Percentiles rank a stretch among this genome's conserved stretches.
These are phyloP conservation scores for Sula dactylatra DNA, from an alignment of 2,113 vertebrate species.

Conservation along the genomic window DNA sequence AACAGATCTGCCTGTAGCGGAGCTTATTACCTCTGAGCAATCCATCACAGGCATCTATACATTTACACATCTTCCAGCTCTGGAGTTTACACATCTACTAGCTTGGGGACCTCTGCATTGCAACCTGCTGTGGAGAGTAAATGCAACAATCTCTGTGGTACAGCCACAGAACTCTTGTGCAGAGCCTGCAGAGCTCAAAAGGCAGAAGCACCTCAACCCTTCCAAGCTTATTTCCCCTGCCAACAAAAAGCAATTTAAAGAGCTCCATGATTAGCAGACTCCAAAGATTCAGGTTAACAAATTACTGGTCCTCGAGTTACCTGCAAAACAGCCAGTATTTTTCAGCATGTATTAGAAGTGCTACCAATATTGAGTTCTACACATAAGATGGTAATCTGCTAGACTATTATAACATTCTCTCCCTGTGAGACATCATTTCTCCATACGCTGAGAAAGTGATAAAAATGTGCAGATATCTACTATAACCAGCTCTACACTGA, in stretches of 20 bases:
- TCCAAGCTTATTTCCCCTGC: background rate
- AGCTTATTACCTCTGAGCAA: background rate
- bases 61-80: background rate
- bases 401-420: background rate
- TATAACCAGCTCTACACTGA: background rate
- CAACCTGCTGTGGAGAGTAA: background rate
- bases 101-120: background rate
- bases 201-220: background rate
- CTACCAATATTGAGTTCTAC: background rate
- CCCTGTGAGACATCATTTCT: background rate
- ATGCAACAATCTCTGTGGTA: background rate
- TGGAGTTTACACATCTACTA: background rate
- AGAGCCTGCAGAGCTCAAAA: background rate
- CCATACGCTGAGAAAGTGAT: background rate
- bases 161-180: accelerated
- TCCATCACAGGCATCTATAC: background rate
- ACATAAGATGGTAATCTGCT: background rate
- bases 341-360: background rate
- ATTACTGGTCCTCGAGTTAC: background rate
- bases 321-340: background rate
- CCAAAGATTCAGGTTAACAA: background rate
- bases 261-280: background rate
- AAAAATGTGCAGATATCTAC: background rate
- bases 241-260: background rate
- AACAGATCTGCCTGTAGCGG: background rate